Evolutionary conservation across 2,888 invertebrate species (phyloP), one percentile per base, ranked within the genome.

Genomic region (Acronicta alni): DNA sequence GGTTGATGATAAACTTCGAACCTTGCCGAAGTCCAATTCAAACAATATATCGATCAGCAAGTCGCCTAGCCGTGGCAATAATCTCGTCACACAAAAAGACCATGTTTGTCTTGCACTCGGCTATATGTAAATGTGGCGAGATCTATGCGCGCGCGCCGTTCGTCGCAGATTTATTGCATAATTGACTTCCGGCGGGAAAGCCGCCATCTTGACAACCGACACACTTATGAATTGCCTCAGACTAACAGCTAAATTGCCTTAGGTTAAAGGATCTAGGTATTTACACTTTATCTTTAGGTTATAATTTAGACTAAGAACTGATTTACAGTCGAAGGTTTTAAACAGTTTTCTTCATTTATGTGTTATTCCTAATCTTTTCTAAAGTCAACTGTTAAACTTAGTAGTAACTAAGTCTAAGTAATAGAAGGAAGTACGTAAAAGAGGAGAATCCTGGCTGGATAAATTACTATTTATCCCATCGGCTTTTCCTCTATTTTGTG

Each of bases 161-260:
- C 58, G 58, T 58, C 64, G 72, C 75, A 60, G 83, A 86, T 83
- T 84, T 86, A 85, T 81, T 82, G 82, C 79, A 72, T 84, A 83
- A 85, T 86, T 79, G 82, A 77, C 74, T 84, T 85, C 86, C 85
- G 84, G 72, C 73, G 82, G 75, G 69, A 66, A 66, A 64, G 72
- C 67, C 77, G 77, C 70, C 81, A 79, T 77, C 75, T 72, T 76
- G 79, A 57, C 58, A 70, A 59, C 58, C 67, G 61, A 60, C 67
- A 75, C 67, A 62, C 57, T 72, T 72, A 59, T 75, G 49, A 60
- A 64, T 72, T 57, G 67, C 51, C 47, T 35, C n/a, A n/a, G 35
- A 35, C n/a, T 61, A 72, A 72, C 58, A 56, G 57, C 63, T 57
- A 67, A 60, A 68, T 59, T 55, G 41, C 35, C 37, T 39, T 51